A percentile compares a stretch with the other conserved stretches of the same genome.
Evolutionary conservation across 2,888 invertebrate genomes (phyloP).

Genomic region (Glyphotaelius pellucidus): DNA sequence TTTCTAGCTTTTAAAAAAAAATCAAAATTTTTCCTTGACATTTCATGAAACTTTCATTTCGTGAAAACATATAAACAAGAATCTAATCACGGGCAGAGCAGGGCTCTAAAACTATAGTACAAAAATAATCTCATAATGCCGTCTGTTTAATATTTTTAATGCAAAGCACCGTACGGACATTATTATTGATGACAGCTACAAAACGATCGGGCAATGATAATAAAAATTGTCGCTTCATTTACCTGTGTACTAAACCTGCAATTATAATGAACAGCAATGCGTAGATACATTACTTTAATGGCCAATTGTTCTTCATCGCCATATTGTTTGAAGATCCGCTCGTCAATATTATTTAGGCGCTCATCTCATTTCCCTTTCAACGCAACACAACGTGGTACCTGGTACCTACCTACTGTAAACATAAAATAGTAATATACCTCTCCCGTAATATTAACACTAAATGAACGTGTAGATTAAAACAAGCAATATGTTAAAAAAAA

Average conservation of each 20-base stretch:
- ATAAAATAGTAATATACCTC: background rate
- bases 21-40: background rate
- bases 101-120: background rate
- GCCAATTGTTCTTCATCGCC: conserved; percentile 32
- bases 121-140: background rate
- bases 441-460: background rate
- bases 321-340: background rate
- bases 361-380: background rate
- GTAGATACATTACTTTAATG: conserved; percentile 10
- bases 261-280: background rate
- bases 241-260: conserved; percentile 16
- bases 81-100: background rate
- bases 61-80: background rate
- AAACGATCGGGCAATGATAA: background rate
- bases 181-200: background rate
- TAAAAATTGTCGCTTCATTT: conserved; percentile 2
- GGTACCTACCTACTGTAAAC: background rate
- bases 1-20: no score
- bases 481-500: no score
- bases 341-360: background rate
- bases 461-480: no score
- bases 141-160: background rate
- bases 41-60: background rate
- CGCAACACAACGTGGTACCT: background rate
- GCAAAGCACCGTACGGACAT: background rate